A percentile compares a stretch with the other conserved stretches of the same genome.
phyloP scores from a whole-genome alignment of 2,888 invertebrate genomes.

The Polyommatus icarus region DNA sequence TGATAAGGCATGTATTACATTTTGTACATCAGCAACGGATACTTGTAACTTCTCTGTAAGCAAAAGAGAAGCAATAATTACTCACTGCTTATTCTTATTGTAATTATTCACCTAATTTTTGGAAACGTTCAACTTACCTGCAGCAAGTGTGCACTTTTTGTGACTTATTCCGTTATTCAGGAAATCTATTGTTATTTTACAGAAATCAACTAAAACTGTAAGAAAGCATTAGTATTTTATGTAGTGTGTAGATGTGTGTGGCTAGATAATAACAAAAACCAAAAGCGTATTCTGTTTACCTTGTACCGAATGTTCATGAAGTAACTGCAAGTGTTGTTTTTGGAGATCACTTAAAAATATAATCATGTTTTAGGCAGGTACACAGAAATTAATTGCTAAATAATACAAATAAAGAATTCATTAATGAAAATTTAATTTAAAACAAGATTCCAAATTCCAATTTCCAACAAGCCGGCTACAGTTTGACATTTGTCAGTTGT shows the following conservation, averaged over 20 bases:
- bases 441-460: neutral
- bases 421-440: neutral
- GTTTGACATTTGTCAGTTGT: neutral
- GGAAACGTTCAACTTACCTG: slow-evolving; percentile 61
- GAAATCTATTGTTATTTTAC: slow-evolving; percentile 84
- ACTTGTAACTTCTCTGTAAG: slow-evolving; percentile 81
- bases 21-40: slow-evolving; percentile 76
- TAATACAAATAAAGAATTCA: neutral
- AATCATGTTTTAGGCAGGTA: slow-evolving; percentile 60
- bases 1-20: slow-evolving; percentile 86
- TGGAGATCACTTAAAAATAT: slow-evolving; percentile 72
- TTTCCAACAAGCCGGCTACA: neutral
- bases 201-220: slow-evolving; percentile 85
- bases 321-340: slow-evolving; percentile 64
- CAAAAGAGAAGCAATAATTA: slow-evolving; percentile 35
- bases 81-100: neutral
- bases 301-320: slow-evolving; percentile 64
- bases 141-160: slow-evolving; percentile 82
- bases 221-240: slow-evolving; percentile 41
- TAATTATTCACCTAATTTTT: neutral
- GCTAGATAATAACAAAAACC: neutral
- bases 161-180: slow-evolving; percentile 83
- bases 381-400: neutral
- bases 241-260: neutral
- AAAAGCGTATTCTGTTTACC: slow-evolving; percentile 47